A percentile compares a stretch with the other conserved stretches of the same genome.
Evolutionary conservation across 2,888 invertebrate species (phyloP).

Genomic region (Fragum sueziense): DNA sequence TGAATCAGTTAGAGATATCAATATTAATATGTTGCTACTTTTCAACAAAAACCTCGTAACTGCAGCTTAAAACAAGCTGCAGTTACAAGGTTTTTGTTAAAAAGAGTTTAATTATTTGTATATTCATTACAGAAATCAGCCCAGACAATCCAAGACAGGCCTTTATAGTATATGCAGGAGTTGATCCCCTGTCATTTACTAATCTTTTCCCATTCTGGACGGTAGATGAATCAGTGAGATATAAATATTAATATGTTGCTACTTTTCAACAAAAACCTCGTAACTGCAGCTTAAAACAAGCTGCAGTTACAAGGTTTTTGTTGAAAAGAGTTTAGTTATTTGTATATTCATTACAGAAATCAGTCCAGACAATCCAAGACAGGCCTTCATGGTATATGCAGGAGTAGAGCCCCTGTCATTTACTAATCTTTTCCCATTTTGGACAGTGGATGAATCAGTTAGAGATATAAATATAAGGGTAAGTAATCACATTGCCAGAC

Average conservation of each 20-base stretch:
- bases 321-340: too few species aligned
- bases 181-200: constrained; percentile 92
- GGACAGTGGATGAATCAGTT: constrained; percentile 90
- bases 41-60: too few species aligned
- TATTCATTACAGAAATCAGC: constrained; percentile 73
- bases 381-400: constrained; percentile 87
- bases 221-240: constrained; percentile 87
- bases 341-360: constrained; percentile 76
- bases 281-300: too few species aligned
- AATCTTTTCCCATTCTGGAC: constrained; percentile 94
- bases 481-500: too few species aligned
- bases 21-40: too few species aligned
- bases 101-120: too few species aligned
- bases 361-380: constrained; percentile 65
- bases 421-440: constrained; percentile 92
- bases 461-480: constrained; percentile 91
- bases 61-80: too few species aligned
- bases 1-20: constrained; percentile 90
- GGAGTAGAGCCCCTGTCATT: constrained; percentile 94
- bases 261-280: too few species aligned
- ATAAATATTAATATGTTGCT: too few species aligned
- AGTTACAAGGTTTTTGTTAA: too few species aligned
- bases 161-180: constrained; percentile 90
- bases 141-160: constrained; percentile 68
- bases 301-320: too few species aligned